phyloP scores from a whole-genome alignment of 2,888 invertebrate species.

The Cryptocephalus moraei region DNA sequence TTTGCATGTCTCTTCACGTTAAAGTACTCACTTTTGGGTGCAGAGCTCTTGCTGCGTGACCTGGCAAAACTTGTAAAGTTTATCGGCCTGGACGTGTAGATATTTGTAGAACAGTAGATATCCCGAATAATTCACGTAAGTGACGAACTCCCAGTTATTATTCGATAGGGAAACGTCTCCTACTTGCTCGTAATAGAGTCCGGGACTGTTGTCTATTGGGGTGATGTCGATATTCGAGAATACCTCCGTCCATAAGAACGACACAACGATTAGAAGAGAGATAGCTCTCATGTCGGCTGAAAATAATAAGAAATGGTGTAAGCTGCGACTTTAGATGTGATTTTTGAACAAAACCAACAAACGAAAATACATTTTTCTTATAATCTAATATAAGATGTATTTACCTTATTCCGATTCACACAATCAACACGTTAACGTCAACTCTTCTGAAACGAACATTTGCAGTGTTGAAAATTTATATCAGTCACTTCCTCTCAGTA shows the following conservation, averaged over 20 bases:
- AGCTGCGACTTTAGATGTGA: no score
- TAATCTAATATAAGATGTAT: no score
- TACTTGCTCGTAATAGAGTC: constrained; percentile 8
- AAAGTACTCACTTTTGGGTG: constrained; percentile 2
- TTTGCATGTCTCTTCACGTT: not conserved
- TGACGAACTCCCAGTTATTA: constrained; percentile 7
- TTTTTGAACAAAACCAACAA: no score
- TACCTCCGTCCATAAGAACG: constrained; percentile 2
- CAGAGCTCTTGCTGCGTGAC: not conserved
- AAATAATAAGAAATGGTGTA: no score
- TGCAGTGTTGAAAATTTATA: no score
- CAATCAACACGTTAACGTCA: no score
- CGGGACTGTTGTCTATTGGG: constrained; percentile 6
- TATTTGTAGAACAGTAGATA: constrained; percentile 7
- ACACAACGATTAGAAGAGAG: constrained; percentile 4
- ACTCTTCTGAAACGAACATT: no score
- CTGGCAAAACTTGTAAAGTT: constrained; percentile 5
- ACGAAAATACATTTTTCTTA: no score
- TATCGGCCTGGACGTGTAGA: constrained; percentile 3
- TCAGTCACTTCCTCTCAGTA: no score
- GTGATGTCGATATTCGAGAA: not conserved
- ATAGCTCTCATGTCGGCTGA: no score
- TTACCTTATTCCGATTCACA: no score
- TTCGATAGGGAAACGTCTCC: constrained; percentile 7
- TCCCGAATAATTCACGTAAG: constrained; percentile 5